Conservation (phyloP, 2,797 vertebrate species). For the Echeneis naucrates region DNA sequence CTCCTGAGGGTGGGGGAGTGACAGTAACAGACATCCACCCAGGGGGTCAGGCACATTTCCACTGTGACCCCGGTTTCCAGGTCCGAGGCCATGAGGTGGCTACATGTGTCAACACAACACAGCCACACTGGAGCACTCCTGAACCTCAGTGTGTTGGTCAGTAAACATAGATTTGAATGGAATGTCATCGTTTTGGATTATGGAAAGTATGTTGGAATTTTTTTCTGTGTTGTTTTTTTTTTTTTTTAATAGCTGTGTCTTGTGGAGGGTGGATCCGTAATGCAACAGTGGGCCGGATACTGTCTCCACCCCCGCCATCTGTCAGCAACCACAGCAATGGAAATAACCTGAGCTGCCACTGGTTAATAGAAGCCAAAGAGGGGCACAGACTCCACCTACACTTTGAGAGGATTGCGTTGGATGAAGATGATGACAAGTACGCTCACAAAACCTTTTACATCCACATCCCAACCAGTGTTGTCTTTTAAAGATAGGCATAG, state of each 20-base stretch:
- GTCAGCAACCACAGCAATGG: slow-evolving; percentile 86
- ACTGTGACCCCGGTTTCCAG: slow-evolving; percentile 92
- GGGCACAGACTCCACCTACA: slow-evolving; percentile 92
- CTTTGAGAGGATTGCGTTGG: slow-evolving; percentile 92
- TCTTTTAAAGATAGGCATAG: neutral
- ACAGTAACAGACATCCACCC: slow-evolving; percentile 93
- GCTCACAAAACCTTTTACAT: slow-evolving; percentile 34
- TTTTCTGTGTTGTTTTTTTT: slow-evolving; percentile 22
- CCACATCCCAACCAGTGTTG: neutral
- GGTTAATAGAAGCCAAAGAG: slow-evolving; percentile 92
- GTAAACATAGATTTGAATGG: slow-evolving; percentile 32
- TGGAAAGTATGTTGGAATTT: neutral
- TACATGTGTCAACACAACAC: slow-evolving; percentile 89
- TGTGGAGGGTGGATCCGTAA: slow-evolving; percentile 92
- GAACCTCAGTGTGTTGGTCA: slow-evolving; percentile 85
- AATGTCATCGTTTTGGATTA: neutral
- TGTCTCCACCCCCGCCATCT: slow-evolving; percentile 87
- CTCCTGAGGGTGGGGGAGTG: slow-evolving; percentile 89
- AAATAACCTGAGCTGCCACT: slow-evolving; percentile 93
- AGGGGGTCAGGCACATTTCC: slow-evolving; percentile 91
- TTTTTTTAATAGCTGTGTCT: slow-evolving; percentile 80
- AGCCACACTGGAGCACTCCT: slow-evolving; percentile 89
- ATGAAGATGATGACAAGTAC: slow-evolving; percentile 93
- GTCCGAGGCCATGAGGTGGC: slow-evolving; percentile 90
- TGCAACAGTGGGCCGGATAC: slow-evolving; percentile 91